A percentile compares a stretch with the other conserved stretches of the same genome.
These are phyloP conservation scores for Rotaria socialis DNA, from an alignment of 2,888 invertebrate species.

Conservation along the genomic window DNA sequence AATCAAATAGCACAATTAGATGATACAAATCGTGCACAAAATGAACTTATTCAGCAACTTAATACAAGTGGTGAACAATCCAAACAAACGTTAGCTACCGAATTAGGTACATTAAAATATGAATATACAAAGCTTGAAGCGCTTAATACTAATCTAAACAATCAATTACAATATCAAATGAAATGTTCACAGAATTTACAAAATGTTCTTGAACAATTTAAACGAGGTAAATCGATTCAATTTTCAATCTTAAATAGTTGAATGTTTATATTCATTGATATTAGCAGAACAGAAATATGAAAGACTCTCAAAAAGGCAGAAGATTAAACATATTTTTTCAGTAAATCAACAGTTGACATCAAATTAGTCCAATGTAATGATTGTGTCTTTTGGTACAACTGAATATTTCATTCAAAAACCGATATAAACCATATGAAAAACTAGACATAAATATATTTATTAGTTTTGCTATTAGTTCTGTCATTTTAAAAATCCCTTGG, in stretches of 20 bases:
- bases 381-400: no score
- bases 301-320: no score
- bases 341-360: no score
- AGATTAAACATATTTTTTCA: no score
- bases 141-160: background rate
- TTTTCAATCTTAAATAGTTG: background rate
- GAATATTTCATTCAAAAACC: no score
- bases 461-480: no score
- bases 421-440: no score
- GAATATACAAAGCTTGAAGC: constrained; percentile 22
- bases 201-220: constrained; percentile 41
- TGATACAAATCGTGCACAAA: background rate
- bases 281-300: no score
- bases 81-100: background rate
- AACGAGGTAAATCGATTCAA: constrained; percentile 37
- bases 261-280: background rate
- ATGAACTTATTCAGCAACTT: background rate
- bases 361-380: no score
- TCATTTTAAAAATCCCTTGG: no score
- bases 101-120: constrained; percentile 36
- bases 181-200: constrained; percentile 44
- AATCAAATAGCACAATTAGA: constrained; percentile 18
- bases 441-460: no score
- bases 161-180: constrained; percentile 31
- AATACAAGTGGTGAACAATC: background rate